These are phyloP conservation scores for Kryptolebias marmoratus DNA, from an alignment of 2,113 vertebrate species.

Conservation along the genomic window DNA sequence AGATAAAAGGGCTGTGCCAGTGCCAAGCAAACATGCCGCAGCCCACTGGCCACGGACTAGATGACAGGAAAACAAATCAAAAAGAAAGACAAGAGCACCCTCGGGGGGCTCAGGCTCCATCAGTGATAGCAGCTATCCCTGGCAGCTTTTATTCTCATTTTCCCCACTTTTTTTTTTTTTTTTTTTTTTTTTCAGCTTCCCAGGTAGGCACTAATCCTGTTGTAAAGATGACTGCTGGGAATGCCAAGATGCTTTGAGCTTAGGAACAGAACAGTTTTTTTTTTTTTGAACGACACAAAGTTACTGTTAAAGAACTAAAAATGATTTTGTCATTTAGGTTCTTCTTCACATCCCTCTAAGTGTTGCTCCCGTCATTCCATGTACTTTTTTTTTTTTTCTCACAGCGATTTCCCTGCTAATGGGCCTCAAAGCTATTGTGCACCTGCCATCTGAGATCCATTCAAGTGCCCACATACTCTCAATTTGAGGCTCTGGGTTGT, in stretches of 20 bases:
- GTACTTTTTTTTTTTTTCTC: not conserved
- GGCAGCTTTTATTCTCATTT: conserved; percentile 47
- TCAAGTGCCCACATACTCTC: conserved; percentile 13
- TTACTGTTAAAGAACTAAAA: conserved; percentile 30
- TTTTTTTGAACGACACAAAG: conserved; percentile 34
- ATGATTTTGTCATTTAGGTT: conserved; percentile 40
- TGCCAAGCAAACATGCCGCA: conserved; percentile 58
- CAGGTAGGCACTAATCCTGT: conserved; percentile 57
- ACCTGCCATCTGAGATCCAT: conserved; percentile 13
- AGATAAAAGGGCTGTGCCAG: conserved; percentile 52
- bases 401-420: conserved; percentile 34
- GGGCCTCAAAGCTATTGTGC: conserved; percentile 34
- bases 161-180: not conserved
- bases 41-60: conserved; percentile 56
- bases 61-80: conserved; percentile 71
- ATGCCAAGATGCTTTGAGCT: conserved; percentile 23
- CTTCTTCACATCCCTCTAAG: conserved; percentile 18
- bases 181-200: conserved; percentile 1
- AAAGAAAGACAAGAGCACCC: conserved; percentile 64
- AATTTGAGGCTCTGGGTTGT: conserved; percentile 28
- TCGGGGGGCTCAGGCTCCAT: conserved; percentile 51
- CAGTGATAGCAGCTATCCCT: conserved; percentile 53
- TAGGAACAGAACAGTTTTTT: conserved; percentile 21
- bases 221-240: conserved; percentile 57
- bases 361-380: conserved; percentile 13